Conservation (phyloP, 2,113 vertebrate genomes). For the Corythaixoides concolor region DNA sequence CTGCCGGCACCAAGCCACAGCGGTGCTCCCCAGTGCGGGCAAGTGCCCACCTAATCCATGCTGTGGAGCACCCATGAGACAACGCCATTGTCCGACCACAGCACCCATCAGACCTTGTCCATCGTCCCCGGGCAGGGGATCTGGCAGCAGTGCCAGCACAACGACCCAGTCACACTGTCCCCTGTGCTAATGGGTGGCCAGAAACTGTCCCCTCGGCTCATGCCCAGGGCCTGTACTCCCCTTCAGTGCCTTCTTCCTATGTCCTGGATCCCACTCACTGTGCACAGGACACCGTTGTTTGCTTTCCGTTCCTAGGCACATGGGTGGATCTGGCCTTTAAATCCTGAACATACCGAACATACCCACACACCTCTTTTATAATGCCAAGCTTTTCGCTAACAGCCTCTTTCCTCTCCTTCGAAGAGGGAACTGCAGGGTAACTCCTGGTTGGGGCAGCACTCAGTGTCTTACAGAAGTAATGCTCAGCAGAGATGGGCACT, state of each 20-base stretch:
- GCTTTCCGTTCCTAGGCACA: no score
- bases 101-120: neutral
- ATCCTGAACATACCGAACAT: neutral
- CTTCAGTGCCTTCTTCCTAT: neutral
- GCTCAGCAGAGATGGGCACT: neutral
- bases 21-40: neutral
- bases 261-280: neutral
- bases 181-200: neutral
- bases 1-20: neutral
- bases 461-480: accelerated
- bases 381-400: neutral
- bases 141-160: neutral
- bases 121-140: neutral
- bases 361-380: accelerated
- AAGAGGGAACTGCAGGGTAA: neutral
- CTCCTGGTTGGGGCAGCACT: neutral
- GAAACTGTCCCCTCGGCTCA: neutral
- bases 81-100: accelerated
- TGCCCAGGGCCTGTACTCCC: neutral
- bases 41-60: accelerated
- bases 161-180: accelerated
- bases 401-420: neutral
- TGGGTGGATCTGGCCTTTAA: neutral
- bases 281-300: neutral
- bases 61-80: neutral